Percentiles rank a stretch among this genome's conserved stretches.
phyloP scores from a whole-genome alignment of 2,797 vertebrate species.

The Caiman crocodilus region DNA sequence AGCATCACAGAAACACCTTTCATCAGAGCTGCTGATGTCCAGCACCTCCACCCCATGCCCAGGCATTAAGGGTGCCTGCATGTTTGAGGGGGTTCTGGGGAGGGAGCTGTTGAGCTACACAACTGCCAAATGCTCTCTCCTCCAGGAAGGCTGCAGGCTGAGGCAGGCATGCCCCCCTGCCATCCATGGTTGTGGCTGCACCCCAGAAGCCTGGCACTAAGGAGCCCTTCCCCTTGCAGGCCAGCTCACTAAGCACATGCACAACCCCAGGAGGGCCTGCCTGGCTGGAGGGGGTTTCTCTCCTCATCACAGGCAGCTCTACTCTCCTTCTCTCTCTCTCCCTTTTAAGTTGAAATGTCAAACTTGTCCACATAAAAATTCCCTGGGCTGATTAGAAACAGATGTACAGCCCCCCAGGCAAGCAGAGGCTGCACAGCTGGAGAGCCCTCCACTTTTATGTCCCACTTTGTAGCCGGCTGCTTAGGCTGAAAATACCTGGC shows the following conservation, averaged over 20 bases:
- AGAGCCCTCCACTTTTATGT: background rate
- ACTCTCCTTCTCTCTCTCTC: background rate
- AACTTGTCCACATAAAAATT: background rate
- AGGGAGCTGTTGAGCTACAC: background rate
- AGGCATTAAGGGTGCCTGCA: background rate
- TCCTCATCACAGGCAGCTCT: background rate
- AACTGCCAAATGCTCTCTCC: background rate
- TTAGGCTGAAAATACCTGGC: background rate
- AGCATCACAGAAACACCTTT: background rate
- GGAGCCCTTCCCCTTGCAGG: background rate
- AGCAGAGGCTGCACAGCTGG: background rate
- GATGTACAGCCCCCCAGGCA: background rate
- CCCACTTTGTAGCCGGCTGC: background rate
- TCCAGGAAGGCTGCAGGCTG: fast-evolving
- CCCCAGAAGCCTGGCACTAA: background rate
- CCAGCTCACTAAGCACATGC: background rate
- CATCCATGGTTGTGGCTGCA: background rate
- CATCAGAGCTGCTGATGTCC: background rate
- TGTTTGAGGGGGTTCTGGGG: background rate
- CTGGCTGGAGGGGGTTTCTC: background rate
- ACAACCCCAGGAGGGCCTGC: background rate
- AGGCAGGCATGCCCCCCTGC: background rate
- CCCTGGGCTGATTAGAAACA: background rate
- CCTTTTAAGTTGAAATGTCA: background rate
- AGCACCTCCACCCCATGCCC: background rate